phyloP scores from a whole-genome alignment of 2,797 vertebrate genomes.

The Euphonia xanthogaster region DNA sequence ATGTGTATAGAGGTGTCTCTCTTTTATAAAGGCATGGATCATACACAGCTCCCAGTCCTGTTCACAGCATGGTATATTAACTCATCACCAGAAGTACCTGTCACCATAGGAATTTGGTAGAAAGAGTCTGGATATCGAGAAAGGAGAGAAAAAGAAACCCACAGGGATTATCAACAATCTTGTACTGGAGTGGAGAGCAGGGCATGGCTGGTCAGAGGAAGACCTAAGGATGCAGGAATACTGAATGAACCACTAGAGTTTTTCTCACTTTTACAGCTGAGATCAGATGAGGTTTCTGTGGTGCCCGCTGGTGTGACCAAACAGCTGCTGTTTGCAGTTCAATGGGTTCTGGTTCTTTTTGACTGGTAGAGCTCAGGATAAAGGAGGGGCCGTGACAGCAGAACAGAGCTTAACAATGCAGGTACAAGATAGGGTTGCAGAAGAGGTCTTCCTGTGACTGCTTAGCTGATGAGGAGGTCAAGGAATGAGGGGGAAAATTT shows the following conservation, averaged over 20 bases:
- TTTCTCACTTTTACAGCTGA: neutral
- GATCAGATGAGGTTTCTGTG: neutral
- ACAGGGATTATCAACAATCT: neutral
- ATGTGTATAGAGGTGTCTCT: neutral
- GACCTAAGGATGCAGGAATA: neutral
- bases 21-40: neutral
- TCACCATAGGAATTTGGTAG: neutral
- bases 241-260: neutral
- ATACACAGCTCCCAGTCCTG: neutral
- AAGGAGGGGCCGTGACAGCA: neutral
- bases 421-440: neutral
- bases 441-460: neutral
- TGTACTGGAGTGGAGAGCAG: neutral
- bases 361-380: neutral
- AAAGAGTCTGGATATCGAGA: neutral
- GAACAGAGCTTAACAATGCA: neutral
- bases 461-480: neutral
- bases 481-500: neutral
- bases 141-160: accelerated
- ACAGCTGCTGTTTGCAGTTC: neutral
- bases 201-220: neutral
- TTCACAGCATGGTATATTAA: neutral
- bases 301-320: neutral
- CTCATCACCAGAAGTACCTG: neutral
- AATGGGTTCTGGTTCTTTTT: neutral